Percentiles rank a stretch among this genome's conserved stretches.
Conservation (phyloP, 1,140 invertebrate genomes). For the Drosophila micromelanica region DNA sequence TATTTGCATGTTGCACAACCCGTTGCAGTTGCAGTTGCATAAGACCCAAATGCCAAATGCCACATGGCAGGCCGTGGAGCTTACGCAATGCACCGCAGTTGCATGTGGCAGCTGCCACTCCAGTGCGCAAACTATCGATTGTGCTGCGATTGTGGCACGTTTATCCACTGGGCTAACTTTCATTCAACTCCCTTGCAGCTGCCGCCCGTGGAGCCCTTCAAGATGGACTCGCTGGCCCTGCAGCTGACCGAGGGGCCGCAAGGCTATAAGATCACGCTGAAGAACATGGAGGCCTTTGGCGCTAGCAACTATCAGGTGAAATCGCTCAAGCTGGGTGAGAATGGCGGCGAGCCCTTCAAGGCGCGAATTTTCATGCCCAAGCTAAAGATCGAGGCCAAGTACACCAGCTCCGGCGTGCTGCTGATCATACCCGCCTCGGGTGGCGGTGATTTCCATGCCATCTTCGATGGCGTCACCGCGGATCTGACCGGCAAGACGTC, state of each 20-base stretch:
- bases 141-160: conserved; percentile 3
- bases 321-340: conserved; percentile 86
- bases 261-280: conserved; percentile 89
- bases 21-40: conserved; percentile 58
- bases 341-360: conserved; percentile 87
- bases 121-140: conserved; percentile 30
- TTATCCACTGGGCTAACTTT: conserved; percentile 15
- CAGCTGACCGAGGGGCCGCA: conserved; percentile 89
- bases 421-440: conserved; percentile 90
- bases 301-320: conserved; percentile 89
- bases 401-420: conserved; percentile 89
- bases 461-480: conserved; percentile 87
- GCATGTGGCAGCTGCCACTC: conserved; percentile 23
- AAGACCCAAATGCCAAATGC: conserved; percentile 53
- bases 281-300: conserved; percentile 88
- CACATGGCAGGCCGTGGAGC: conserved; percentile 10
- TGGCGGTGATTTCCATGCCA: conserved; percentile 89
- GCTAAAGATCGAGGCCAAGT: conserved; percentile 88
- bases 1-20: conserved; percentile 42
- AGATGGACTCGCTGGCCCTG: conserved; percentile 88
- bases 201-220: conserved; percentile 89
- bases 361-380: conserved; percentile 88
- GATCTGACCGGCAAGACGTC: conserved; percentile 87
- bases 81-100: conserved; percentile 47
- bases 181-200: conserved; percentile 77